phyloP scores from a whole-genome alignment of 2,888 invertebrate species.

The Boloria euphrosyne region DNA sequence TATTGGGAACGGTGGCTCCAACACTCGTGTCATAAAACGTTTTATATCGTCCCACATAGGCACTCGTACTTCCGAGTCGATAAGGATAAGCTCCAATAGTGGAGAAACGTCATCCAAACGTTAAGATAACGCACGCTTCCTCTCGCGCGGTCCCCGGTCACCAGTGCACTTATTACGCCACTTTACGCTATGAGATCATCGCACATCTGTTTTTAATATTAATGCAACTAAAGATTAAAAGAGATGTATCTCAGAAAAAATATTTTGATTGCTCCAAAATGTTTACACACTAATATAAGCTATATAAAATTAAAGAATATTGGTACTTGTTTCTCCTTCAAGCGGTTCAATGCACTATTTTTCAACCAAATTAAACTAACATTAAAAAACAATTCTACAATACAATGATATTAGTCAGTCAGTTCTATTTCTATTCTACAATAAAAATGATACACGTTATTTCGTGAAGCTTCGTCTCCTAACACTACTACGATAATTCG shows the following conservation, averaged over 20 bases:
- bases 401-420: too few relatives aligned
- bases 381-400: too few relatives aligned
- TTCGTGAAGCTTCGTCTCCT: too few relatives aligned
- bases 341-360: neutral
- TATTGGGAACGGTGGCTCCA: slow-evolving; percentile 50
- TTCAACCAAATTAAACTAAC: too few relatives aligned
- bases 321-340: neutral
- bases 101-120: slow-evolving; percentile 22
- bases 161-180: neutral
- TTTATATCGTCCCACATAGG: slow-evolving; percentile 58
- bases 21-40: slow-evolving; percentile 53
- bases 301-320: neutral
- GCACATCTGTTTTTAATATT: slow-evolving; percentile 29
- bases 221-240: slow-evolving; percentile 1
- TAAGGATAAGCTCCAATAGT: slow-evolving; percentile 61
- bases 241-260: neutral
- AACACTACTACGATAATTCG: too few relatives aligned
- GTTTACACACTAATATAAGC: neutral
- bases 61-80: slow-evolving; percentile 61
- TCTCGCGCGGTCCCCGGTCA: slow-evolving; percentile 6
- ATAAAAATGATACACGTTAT: too few relatives aligned
- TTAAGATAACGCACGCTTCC: slow-evolving; percentile 28
- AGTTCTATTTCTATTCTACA: too few relatives aligned
- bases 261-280: neutral
- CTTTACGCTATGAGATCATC: slow-evolving; percentile 27